Evolutionary conservation across 1,140 invertebrate species (phyloP), one percentile per base, ranked within the genome.

Genomic region (Bursaphelenchus mucronatus): DNA sequence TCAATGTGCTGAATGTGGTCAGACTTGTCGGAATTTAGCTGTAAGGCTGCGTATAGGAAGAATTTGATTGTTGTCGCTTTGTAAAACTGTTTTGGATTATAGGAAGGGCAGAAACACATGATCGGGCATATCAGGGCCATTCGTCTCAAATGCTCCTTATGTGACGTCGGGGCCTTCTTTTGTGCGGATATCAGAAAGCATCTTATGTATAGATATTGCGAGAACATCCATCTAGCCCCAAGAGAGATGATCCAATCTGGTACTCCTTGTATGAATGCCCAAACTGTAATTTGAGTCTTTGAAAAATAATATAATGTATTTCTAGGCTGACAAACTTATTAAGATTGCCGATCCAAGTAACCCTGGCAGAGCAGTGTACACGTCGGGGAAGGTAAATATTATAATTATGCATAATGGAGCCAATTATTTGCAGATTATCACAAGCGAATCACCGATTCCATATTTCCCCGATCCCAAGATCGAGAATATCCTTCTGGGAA

Each of bases 101-200:
- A 19, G 6, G 63, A 64, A 9, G 63, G 63, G 15, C 55, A 52
- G 13, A 66, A 61, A 46, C 63, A 64, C 41, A 62, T 64, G 63
- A 57, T 74, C 17, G 56, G 17, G n/a, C 71, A 73, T 51, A 52
- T 73, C 17, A 55, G 72, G n/a, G 68, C 58, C 2, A 51, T 75
- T 17, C 71, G 71, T 30, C 55, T 73, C 17, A 13, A 45, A 11
- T 73, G 71, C 55, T 17, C 30, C 7, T 63, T 70, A 6, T 73
- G 71, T 49, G 65, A 63, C 17, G 70, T 54, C 11, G 70, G 69
- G 5, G 53, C 69, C 10, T 70, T 70, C 56, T 70, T 73, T 63
- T 56, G 62, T 53, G 50, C 51, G 30, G 69, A 64, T 50, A 66
- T 70, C 40, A 39, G 69, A 21, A 64, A 63, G 8, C 69, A 70